A percentile compares a stretch with the other conserved stretches of the same genome.
Evolutionary conservation across 2,113 vertebrate species (phyloP).

Genomic region (Cacatua alba): DNA sequence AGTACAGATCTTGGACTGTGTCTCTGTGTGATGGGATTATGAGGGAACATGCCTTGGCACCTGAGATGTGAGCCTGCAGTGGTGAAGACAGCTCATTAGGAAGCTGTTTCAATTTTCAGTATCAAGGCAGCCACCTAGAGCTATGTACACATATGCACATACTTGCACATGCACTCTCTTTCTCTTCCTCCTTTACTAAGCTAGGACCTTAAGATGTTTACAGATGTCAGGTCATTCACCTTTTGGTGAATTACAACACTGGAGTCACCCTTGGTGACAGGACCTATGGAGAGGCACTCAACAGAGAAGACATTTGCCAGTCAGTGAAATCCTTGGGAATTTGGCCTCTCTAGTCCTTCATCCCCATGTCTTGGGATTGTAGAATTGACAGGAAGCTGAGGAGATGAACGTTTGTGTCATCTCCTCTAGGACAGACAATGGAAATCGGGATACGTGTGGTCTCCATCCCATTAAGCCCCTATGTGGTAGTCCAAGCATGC

Average conservation of each 20-base stretch:
- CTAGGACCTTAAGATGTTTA: background rate
- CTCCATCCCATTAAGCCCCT: background rate
- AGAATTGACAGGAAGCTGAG: background rate
- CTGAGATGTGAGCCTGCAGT: background rate
- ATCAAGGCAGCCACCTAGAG: background rate
- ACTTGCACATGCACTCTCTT: background rate
- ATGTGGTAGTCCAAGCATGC: background rate
- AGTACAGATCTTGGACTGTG: background rate
- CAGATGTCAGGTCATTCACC: background rate
- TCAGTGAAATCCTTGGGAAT: background rate
- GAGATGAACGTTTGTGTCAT: background rate
- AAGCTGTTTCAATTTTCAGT: background rate
- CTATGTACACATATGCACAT: accelerated
- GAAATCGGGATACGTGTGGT: accelerated
- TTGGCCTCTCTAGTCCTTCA: background rate
- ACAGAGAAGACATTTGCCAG: background rate
- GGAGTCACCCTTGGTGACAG: background rate
- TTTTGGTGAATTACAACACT: background rate
- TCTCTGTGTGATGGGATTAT: background rate
- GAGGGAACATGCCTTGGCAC: background rate
- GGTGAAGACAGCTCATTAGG: background rate
- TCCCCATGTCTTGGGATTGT: accelerated
- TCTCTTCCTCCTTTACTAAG: background rate
- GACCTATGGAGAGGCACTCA: background rate
- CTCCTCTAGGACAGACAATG: background rate